These are phyloP conservation scores for Cacatua alba DNA, from an alignment of 2,113 vertebrate species.

Conservation along the genomic window DNA sequence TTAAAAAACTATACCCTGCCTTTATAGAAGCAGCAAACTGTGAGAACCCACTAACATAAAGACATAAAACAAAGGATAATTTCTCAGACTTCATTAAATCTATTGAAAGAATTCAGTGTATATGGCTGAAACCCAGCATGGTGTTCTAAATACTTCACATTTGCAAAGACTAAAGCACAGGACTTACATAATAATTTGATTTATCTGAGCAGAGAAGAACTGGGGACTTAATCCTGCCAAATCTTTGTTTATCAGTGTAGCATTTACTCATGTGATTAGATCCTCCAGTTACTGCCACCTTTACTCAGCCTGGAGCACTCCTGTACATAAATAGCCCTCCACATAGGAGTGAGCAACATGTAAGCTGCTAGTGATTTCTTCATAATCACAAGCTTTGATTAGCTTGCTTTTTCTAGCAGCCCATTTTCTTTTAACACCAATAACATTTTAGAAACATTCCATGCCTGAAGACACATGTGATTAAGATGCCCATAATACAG, in stretches of 20 bases:
- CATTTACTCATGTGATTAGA: not conserved
- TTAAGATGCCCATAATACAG: not conserved
- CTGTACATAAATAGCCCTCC: not conserved
- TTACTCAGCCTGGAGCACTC: not conserved
- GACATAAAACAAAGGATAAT: not conserved
- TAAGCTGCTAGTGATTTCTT: not conserved
- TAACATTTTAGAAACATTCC: not conserved
- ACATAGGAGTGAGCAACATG: not conserved
- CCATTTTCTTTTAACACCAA: not conserved
- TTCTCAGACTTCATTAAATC: not conserved
- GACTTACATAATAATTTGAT: not conserved
- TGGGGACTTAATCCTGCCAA: not conserved
- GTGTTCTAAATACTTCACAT: slow-evolving; percentile 16
- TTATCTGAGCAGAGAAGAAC: not conserved
- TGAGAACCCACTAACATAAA: not conserved
- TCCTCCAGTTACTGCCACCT: not conserved
- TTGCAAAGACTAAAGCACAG: not conserved
- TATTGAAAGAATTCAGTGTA: not conserved
- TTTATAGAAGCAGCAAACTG: not conserved
- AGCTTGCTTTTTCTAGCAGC: not conserved
- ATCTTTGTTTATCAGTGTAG: not conserved
- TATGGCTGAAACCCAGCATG: not conserved
- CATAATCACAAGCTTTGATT: not conserved
- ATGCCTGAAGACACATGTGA: not conserved
- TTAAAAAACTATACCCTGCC: not conserved